Evolutionary conservation across 2,888 invertebrate species (phyloP).

Genomic region (Dryadula phaetusa): DNA sequence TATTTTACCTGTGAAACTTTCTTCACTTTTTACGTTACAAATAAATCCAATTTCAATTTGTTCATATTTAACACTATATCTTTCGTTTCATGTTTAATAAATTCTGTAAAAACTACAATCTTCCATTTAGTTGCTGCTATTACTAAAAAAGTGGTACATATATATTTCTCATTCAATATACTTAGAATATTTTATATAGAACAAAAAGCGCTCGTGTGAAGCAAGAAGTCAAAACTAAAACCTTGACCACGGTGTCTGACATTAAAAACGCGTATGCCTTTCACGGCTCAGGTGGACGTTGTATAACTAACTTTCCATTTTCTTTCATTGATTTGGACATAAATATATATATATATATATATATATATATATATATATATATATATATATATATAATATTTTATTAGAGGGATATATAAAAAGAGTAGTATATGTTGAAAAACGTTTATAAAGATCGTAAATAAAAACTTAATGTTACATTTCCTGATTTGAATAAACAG

Average conservation of each 20-base stretch:
- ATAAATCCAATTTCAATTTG: conserved; percentile 9
- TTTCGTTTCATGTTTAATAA: background rate
- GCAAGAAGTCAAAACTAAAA: conserved; percentile 72
- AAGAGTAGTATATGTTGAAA: background rate
- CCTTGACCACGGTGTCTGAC: conserved; percentile 82
- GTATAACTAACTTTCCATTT: conserved; percentile 83
- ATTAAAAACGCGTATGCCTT: conserved; percentile 76
- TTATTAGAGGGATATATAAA: background rate
- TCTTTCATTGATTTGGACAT: conserved; percentile 51
- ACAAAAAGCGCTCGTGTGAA: conserved; percentile 57
- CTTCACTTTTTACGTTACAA: conserved; percentile 34
- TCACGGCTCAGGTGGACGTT: conserved; percentile 81
- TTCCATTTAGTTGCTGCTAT: background rate
- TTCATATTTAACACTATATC: no score
- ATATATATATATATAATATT: background rate
- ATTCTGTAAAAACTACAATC: background rate
- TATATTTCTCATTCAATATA: conserved; percentile 10
- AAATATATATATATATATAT: background rate
- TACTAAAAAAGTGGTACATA: background rate
- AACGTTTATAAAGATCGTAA: background rate
- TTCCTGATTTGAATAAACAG: conserved; percentile 1
- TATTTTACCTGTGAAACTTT: conserved; percentile 49
- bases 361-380: background rate
- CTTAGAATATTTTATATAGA: conserved; percentile 18
- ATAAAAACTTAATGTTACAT: background rate